Evolutionary conservation across 2,888 invertebrate genomes (phyloP), one percentile per base, ranked within the genome.

Genomic region (Scaptomyza reducta): DNA sequence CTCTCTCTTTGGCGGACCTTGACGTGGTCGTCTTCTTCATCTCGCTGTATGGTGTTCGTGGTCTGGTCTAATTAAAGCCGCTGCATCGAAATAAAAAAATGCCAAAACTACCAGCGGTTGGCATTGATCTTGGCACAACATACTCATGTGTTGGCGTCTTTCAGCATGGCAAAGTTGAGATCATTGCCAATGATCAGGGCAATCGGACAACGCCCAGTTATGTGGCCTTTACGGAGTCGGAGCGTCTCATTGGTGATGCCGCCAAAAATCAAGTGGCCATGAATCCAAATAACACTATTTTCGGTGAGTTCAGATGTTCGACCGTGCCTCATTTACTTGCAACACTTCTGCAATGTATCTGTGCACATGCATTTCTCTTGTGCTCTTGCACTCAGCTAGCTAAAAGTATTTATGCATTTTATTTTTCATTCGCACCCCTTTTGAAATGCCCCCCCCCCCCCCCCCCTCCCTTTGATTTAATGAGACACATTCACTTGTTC

Each of bases 111-210:
- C 90, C 91, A 77, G 91, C 91, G 33, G 84, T 90, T 88, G 90
- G 91, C 85, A 90, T 91, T 93, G 98, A 98, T 93, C 94, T 98
- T 92, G 98, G 98, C 79, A 98, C 98, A 79, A 98, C 97, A 66
- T 98, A 97, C 92, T 98, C 97, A 56, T 97, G 97, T 91, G 97
- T 97, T 72, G 97, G 97, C 77, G 97, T 97, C 74, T 97, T 97
- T 94, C 96, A 96, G 92, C 96, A 96, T 92, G 95, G 96, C 74
- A 96, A 96, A 91, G 96, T 96, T 80, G 96, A 96, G 91, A 96
- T 96, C 85, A 95, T 96, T 81, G 96, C 96, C 81, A 96, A 96
- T 87, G 96, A 96, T 80, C 96, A 96, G 91, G 96, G 96, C 46
- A 96, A 96, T 90, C 92, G 96, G 68, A 96, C 95, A 22, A 96